Percentiles rank a stretch among this genome's conserved stretches.
Conservation (phyloP, 2,888 invertebrate species). For the Liopterus haemorrhoidalis region DNA sequence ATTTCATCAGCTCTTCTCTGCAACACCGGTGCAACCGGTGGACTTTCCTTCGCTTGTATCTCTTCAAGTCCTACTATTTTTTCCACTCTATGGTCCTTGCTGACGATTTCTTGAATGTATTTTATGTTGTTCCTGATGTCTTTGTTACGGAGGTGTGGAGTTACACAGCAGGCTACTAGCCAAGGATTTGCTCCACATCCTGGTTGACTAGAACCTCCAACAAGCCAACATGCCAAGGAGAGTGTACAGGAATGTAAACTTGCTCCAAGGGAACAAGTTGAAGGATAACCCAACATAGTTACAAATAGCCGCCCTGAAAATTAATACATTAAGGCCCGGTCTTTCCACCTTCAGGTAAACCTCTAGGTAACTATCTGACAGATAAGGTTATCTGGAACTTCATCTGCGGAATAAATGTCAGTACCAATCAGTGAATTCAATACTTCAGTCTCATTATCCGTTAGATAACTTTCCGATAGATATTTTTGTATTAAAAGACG, state of each 20-base stretch:
- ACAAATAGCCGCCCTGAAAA: constrained; percentile 49
- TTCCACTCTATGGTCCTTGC: too few species aligned
- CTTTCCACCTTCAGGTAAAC: too few species aligned
- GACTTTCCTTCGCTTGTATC: constrained; percentile 26
- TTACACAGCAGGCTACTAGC: constrained; percentile 67
- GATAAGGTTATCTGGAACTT: too few species aligned
- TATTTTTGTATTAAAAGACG: too few species aligned
- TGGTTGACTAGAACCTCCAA: constrained; percentile 60
- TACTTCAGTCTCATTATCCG: too few species aligned
- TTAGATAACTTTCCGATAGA: too few species aligned
- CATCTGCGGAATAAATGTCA: too few species aligned
- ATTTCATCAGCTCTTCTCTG: constrained; percentile 28
- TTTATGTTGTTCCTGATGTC: background rate
- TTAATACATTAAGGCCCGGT: too few species aligned
- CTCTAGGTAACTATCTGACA: too few species aligned
- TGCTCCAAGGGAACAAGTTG: constrained; percentile 52
- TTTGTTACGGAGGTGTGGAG: constrained; percentile 24
- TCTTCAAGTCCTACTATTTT: constrained; percentile 5
- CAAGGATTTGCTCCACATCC: constrained; percentile 64
- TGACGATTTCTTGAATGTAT: constrained; percentile 6
- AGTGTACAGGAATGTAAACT: constrained; percentile 62
- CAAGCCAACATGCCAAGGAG: constrained; percentile 68
- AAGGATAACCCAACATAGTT: constrained; percentile 55
- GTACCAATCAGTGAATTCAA: too few species aligned
- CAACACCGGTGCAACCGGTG: constrained; percentile 16